Conservation (phyloP, 2,888 invertebrate genomes). For the Branchipolynoe longqiensis region DNA sequence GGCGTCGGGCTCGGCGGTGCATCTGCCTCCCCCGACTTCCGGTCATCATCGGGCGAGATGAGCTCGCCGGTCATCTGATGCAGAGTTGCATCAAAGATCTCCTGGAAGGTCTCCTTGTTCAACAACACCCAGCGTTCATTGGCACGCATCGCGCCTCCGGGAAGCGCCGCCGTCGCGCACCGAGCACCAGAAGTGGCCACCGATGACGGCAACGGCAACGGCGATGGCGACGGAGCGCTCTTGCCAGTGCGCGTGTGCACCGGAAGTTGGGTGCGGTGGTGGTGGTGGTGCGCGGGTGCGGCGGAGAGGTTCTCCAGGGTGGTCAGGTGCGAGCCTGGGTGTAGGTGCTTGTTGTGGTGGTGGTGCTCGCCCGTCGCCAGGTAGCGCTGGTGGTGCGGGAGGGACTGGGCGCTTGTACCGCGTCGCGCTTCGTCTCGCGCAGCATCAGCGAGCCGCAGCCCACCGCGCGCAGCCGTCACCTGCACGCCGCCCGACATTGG, state of each 20-base stretch:
- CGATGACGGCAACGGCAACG: too few species aligned
- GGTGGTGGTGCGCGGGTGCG: not conserved
- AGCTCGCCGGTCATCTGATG: conserved; percentile 41
- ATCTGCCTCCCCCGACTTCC: not conserved
- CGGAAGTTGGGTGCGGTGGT: not conserved
- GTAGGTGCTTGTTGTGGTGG: not conserved
- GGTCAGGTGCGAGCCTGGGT: conserved; percentile 17
- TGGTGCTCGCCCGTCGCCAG: not conserved
- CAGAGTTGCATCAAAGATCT: conserved; percentile 41
- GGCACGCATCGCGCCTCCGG: not conserved
- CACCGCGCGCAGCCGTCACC: not conserved
- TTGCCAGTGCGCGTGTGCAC: not conserved
- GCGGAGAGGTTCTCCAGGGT: conserved; percentile 39
- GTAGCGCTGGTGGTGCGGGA: conserved; percentile 7
- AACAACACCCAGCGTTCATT: conserved; percentile 43
- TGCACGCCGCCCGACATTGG: not conserved
- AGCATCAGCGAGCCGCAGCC: conserved; percentile 8
- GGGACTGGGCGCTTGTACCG: not conserved
- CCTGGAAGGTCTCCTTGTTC: conserved; percentile 50
- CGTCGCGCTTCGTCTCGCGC: too few species aligned
- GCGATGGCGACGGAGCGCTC: not conserved
- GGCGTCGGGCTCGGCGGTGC: conserved; percentile 7
- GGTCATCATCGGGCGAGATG: not conserved
- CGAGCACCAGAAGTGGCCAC: not conserved
- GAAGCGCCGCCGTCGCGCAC: not conserved